A percentile compares a stretch with the other conserved stretches of the same genome.
These are phyloP conservation scores for Lichenostomus cassidix DNA, from an alignment of 2,113 vertebrate genomes.

Conservation along the genomic window DNA sequence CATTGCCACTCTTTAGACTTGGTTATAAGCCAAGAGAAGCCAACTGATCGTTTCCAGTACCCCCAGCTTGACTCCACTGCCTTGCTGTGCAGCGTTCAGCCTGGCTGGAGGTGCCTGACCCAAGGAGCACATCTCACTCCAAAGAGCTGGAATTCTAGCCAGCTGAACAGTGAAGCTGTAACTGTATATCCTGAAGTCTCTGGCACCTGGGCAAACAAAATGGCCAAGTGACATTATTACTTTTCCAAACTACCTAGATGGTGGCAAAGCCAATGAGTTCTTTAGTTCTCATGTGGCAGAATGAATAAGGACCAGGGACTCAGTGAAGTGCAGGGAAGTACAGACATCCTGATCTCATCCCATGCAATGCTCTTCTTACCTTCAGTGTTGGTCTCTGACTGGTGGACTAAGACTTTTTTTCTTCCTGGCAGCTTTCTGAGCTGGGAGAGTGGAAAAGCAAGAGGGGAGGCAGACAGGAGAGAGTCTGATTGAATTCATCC, in stretches of 20 bases:
- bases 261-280: not conserved
- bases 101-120: not conserved
- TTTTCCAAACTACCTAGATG: not conserved
- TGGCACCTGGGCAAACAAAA: not conserved
- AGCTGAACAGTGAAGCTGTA: not conserved
- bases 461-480: not conserved
- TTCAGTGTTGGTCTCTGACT: not conserved
- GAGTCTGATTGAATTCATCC: not conserved
- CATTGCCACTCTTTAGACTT: not conserved
- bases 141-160: not conserved
- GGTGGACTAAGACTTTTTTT: not conserved
- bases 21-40: not conserved
- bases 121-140: not conserved
- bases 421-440: not conserved
- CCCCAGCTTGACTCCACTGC: not conserved
- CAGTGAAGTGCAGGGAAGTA: not conserved
- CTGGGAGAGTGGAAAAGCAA: not conserved
- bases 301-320: not conserved
- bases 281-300: not conserved
- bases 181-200: not conserved
- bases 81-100: not conserved
- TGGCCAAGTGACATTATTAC: accelerated
- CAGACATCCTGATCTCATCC: not conserved
- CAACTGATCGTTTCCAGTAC: not conserved
- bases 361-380: not conserved